These are phyloP conservation scores for Bibio marci DNA, from an alignment of 2,888 invertebrate species.

Conservation along the genomic window DNA sequence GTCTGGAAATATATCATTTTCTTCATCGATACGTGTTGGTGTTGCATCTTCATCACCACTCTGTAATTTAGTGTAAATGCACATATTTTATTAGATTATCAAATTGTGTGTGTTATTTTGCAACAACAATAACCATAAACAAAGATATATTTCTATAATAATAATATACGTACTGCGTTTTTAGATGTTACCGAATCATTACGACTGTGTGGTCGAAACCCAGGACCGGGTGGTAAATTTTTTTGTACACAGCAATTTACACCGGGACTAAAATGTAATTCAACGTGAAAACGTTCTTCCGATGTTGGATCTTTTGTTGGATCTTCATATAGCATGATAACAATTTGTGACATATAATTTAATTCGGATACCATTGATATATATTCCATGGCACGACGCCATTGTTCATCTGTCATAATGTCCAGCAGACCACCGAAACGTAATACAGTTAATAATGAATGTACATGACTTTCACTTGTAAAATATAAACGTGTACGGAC, in stretches of 20 bases:
- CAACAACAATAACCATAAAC: too few species aligned
- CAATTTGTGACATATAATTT: conserved; percentile 98
- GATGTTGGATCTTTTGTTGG: conserved; percentile 86
- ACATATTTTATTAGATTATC: too few species aligned
- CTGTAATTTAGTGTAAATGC: too few species aligned
- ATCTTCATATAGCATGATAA: conserved; percentile 97
- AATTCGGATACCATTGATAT: conserved; percentile 94
- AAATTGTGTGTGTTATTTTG: too few species aligned
- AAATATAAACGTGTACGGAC: conserved; percentile 98
- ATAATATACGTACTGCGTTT: conserved; percentile 32
- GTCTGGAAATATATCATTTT: conserved; percentile 33
- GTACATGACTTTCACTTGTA: conserved; percentile 98
- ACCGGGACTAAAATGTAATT: conserved; percentile 97
- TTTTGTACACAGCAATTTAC: conserved; percentile 93
- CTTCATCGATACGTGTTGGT: conserved; percentile 56
- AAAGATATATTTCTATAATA: too few species aligned
- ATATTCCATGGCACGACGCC: conserved; percentile 97
- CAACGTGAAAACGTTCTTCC: conserved; percentile 92
- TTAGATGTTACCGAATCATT: conserved; percentile 58
- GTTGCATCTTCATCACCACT: conserved; percentile 45
- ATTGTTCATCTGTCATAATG: conserved; percentile 85
- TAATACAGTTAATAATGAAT: conserved; percentile 89
- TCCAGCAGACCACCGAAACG: conserved; percentile 81
- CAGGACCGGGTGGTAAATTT: conserved; percentile 82
- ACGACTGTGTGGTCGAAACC: conserved; percentile 79